Evolutionary conservation across 2,797 vertebrate species (phyloP).

Genomic region (Enteromius unitaeniatus): DNA sequence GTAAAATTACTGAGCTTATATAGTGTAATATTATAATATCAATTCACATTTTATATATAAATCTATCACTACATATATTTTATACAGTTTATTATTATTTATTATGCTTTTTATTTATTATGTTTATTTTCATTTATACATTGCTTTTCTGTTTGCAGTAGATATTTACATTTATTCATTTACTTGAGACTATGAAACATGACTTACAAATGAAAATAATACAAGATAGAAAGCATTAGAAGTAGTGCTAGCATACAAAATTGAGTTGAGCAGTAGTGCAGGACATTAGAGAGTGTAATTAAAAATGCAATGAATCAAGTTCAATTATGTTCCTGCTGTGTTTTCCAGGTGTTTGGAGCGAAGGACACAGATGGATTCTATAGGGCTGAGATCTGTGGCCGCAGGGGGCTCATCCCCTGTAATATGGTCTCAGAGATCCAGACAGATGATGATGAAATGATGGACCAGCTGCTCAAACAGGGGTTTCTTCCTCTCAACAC

Average conservation of each 20-base stretch:
- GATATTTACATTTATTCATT: not conserved
- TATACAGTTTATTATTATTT: no score
- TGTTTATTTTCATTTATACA: no score
- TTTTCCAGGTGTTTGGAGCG: slow-evolving; percentile 89
- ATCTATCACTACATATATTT: not conserved
- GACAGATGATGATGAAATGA: slow-evolving; percentile 94
- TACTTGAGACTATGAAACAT: not conserved
- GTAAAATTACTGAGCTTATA: not conserved
- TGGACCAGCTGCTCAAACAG: slow-evolving; percentile 93
- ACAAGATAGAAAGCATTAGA: not conserved
- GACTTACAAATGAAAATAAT: not conserved
- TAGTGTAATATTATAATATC: not conserved
- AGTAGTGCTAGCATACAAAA: not conserved
- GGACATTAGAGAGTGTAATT: slow-evolving; percentile 8
- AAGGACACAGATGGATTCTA: slow-evolving; percentile 98
- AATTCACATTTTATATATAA: not conserved
- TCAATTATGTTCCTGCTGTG: slow-evolving; percentile 19
- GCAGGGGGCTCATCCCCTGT: slow-evolving; percentile 92
- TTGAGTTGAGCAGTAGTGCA: not conserved
- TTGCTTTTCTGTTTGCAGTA: not conserved
- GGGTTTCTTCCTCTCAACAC: slow-evolving; percentile 96
- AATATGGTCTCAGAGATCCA: slow-evolving; percentile 99
- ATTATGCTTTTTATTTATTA: no score
- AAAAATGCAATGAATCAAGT: slow-evolving; percentile 6
- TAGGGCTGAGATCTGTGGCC: slow-evolving; percentile 88